Evolutionary conservation across 2,888 invertebrate genomes (phyloP).

Genomic region (Polylopha cassiicola): DNA sequence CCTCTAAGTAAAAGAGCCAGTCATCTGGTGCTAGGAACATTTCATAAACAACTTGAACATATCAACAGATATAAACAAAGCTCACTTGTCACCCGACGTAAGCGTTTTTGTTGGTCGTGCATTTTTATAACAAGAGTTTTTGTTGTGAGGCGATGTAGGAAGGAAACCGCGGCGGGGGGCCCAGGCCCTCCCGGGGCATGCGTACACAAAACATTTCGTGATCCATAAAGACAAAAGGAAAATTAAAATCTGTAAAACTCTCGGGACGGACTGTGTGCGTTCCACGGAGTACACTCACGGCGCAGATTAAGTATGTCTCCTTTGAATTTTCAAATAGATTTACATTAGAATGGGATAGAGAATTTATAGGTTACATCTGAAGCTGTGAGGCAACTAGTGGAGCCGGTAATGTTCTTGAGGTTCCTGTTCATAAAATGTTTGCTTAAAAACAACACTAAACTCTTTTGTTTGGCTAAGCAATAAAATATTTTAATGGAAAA

Average conservation of each 20-base stretch:
- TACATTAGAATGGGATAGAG: too few relatives aligned
- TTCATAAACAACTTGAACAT: conserved; percentile 63
- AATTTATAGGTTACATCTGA: too few relatives aligned
- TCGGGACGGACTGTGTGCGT: conserved; percentile 45
- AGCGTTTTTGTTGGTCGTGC: conserved; percentile 68
- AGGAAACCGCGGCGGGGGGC: conserved; percentile 73
- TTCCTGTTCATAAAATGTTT: background rate
- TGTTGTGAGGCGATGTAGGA: conserved; percentile 71
- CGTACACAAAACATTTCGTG: conserved; percentile 75
- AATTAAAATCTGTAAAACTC: conserved; percentile 70
- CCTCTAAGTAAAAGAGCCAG: conserved; percentile 40
- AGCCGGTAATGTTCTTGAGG: too few relatives aligned
- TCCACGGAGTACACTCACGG: conserved; percentile 22
- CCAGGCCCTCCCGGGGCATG: conserved; percentile 65
- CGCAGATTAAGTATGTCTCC: conserved; percentile 9
- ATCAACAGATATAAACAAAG: conserved; percentile 74
- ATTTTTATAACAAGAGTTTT: conserved; percentile 73
- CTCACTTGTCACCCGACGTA: conserved; percentile 73
- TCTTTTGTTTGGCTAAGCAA: too few relatives aligned
- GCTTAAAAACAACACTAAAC: background rate
- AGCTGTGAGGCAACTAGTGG: too few relatives aligned
- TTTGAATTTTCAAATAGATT: background rate
- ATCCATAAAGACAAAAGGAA: conserved; percentile 76
- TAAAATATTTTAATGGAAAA: too few relatives aligned
- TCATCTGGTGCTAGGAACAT: conserved; percentile 64